Percentiles rank a stretch among this genome's conserved stretches.
Conservation (phyloP, 1,140 invertebrate species). For the Drosophila suzukii region DNA sequence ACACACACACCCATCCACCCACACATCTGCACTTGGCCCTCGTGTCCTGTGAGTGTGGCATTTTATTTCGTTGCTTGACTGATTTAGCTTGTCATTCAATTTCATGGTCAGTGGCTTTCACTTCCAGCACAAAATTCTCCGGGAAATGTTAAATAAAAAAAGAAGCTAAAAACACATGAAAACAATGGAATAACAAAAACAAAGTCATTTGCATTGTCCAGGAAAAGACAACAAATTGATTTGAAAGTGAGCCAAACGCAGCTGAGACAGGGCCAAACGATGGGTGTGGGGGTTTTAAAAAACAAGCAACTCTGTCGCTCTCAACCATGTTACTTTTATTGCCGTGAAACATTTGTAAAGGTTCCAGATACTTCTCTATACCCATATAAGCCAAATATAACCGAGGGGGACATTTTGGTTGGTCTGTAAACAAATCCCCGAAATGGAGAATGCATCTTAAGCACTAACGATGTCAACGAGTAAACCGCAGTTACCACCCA, state of each 20-base stretch:
- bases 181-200: conserved; percentile 19
- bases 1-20: neutral
- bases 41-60: conserved; percentile 48
- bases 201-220: conserved; percentile 56
- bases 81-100: conserved; percentile 80
- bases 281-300: neutral
- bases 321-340: neutral
- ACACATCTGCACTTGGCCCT: conserved; percentile 2
- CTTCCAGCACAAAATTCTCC: conserved; percentile 44
- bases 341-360: neutral
- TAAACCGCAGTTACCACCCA: neutral
- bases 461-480: conserved; percentile 31
- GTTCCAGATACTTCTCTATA: neutral
- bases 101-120: conserved; percentile 75
- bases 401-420: neutral
- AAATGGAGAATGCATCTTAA: neutral
- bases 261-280: conserved; percentile 40
- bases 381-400: neutral
- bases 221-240: conserved; percentile 64
- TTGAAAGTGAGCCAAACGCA: conserved; percentile 49
- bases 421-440: neutral
- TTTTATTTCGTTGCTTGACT: conserved; percentile 79
- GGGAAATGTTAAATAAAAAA: conserved; percentile 30
- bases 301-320: conserved; percentile 1
- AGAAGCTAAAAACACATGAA: conserved; percentile 9